Evolutionary conservation across 2,797 vertebrate species (phyloP).

Genomic region (Pterois miles): DNA sequence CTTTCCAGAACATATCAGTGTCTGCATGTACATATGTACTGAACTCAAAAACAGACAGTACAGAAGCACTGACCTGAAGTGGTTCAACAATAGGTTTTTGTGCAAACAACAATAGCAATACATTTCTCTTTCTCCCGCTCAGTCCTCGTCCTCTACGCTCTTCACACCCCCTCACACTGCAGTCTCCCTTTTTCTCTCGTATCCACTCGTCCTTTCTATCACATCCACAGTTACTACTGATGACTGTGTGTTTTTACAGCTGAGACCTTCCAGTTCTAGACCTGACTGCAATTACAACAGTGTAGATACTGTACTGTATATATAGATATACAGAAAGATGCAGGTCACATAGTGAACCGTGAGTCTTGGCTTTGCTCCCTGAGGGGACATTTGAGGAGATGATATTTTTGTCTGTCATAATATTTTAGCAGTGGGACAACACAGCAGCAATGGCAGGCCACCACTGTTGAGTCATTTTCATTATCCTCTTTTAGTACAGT

Average conservation of each 20-base stretch:
- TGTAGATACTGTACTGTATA: no score
- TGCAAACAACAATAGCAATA: not conserved
- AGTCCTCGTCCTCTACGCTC: not conserved
- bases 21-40: not conserved
- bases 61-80: not conserved
- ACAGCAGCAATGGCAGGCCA: not conserved
- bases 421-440: not conserved
- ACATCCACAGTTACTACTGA: not conserved
- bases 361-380: not conserved
- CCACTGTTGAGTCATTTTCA: constrained; percentile 15
- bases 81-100: not conserved
- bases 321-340: no score
- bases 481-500: not conserved
- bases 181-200: not conserved
- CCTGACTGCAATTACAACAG: not conserved
- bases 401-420: constrained; percentile 7
- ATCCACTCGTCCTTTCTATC: not conserved
- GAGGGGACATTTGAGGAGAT: not conserved
- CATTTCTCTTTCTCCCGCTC: not conserved
- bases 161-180: not conserved
- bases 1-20: not conserved
- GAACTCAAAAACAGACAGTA: not conserved
- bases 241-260: not conserved
- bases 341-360: no score
- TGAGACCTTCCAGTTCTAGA: not conserved